phyloP scores from a whole-genome alignment of 2,113 vertebrate species.

The Chaetops frenatus region DNA sequence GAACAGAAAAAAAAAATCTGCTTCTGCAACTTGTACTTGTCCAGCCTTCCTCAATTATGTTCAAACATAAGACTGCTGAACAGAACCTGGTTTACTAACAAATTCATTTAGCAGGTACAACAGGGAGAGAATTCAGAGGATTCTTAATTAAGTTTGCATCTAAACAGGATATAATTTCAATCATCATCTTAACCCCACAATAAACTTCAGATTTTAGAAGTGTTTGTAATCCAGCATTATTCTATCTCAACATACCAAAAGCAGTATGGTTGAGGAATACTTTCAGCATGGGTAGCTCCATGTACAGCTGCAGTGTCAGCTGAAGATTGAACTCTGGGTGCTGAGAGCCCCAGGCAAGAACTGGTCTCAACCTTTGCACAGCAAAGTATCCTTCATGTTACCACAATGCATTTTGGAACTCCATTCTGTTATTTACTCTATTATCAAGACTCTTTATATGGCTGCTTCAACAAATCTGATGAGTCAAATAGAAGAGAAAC shows the following conservation, averaged over 20 bases:
- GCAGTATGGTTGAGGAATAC: neutral
- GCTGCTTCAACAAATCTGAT: neutral
- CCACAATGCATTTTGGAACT: neutral
- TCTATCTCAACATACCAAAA: neutral
- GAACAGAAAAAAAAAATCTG: neutral
- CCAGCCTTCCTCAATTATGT: neutral
- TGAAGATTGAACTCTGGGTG: neutral
- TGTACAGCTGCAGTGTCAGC: neutral
- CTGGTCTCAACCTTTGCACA: neutral
- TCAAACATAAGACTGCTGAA: too few species aligned
- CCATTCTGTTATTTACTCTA: neutral
- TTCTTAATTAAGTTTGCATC: neutral
- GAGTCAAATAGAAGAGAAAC: neutral
- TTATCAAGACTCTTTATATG: neutral
- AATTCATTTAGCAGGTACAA: neutral
- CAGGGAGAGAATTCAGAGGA: neutral
- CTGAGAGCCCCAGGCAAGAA: neutral
- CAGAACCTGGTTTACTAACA: neutral
- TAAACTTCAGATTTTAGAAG: neutral
- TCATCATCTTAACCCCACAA: neutral
- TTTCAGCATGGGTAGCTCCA: neutral
- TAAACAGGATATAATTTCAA: neutral
- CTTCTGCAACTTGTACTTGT: neutral
- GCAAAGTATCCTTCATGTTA: neutral
- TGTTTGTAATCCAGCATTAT: neutral